Conservation (phyloP, 2,797 vertebrate species). For the Coracias cyanogaster region DNA sequence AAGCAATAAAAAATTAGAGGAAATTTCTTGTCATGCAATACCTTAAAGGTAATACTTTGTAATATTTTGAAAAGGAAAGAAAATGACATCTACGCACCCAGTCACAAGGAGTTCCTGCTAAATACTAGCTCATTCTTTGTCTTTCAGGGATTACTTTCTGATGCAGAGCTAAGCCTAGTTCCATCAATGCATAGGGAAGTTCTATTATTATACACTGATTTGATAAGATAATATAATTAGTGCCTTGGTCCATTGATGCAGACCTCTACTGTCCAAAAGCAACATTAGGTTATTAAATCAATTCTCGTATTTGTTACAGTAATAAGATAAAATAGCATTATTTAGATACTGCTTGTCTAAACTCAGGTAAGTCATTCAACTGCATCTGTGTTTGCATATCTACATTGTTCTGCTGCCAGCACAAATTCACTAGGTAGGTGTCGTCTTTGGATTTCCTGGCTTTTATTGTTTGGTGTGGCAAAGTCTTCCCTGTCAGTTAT, state of each 20-base stretch:
- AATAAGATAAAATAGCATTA: constrained; percentile 51
- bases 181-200: background rate
- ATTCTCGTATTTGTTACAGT: constrained; percentile 15
- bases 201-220: constrained; percentile 46
- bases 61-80: constrained; percentile 37
- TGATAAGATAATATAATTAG: constrained; percentile 61
- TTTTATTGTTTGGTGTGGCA: background rate
- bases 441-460: constrained; percentile 10
- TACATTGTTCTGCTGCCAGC: constrained; percentile 17
- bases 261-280: constrained; percentile 40
- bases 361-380: constrained; percentile 40
- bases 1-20: constrained; percentile 9
- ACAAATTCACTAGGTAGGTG: background rate
- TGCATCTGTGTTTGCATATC: constrained; percentile 18
- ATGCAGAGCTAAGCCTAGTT: background rate
- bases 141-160: constrained; percentile 12
- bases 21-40: background rate
- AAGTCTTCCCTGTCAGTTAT: background rate
- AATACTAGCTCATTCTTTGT: background rate
- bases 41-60: background rate
- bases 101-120: background rate
- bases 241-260: constrained; percentile 28
- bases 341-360: constrained; percentile 51
- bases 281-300: constrained; percentile 67
- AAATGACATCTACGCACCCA: background rate